Conservation (phyloP, 2,113 vertebrate species). For the Psilopogon haemacephalus region DNA sequence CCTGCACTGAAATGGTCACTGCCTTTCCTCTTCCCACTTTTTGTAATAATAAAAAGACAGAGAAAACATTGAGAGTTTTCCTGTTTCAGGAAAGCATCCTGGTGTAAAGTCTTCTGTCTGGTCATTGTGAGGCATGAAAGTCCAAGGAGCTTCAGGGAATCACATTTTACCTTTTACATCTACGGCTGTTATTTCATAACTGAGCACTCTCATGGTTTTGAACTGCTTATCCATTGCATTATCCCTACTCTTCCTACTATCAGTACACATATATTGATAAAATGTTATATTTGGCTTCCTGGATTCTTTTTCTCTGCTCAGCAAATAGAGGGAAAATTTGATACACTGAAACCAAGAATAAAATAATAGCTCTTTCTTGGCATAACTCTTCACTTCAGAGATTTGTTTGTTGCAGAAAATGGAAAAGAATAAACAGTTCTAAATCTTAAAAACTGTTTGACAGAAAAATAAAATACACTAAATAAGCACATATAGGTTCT, state of each 20-base stretch:
- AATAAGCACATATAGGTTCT: fast-evolving
- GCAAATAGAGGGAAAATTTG: background rate
- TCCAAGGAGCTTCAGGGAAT: background rate
- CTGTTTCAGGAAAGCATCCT: background rate
- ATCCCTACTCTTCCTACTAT: background rate
- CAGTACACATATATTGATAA: background rate
- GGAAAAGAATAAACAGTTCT: background rate
- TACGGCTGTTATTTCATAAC: background rate
- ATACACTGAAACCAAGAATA: background rate
- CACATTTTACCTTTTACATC: background rate
- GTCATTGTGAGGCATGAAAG: background rate
- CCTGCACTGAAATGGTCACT: background rate
- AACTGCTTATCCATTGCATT: background rate
- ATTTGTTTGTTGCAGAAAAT: background rate
- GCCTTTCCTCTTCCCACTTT: background rate
- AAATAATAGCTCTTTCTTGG: background rate
- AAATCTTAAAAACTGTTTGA: background rate
- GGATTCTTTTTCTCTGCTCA: background rate
- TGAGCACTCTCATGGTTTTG: background rate
- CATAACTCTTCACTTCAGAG: background rate
- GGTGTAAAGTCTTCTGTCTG: background rate
- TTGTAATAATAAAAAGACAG: background rate
- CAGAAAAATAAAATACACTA: background rate
- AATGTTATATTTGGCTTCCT: background rate
- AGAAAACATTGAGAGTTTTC: background rate